Evolutionary conservation across 1,140 invertebrate species (phyloP), one percentile per base, ranked within the genome.

Genomic region (Pentalonia nigronervosa): DNA sequence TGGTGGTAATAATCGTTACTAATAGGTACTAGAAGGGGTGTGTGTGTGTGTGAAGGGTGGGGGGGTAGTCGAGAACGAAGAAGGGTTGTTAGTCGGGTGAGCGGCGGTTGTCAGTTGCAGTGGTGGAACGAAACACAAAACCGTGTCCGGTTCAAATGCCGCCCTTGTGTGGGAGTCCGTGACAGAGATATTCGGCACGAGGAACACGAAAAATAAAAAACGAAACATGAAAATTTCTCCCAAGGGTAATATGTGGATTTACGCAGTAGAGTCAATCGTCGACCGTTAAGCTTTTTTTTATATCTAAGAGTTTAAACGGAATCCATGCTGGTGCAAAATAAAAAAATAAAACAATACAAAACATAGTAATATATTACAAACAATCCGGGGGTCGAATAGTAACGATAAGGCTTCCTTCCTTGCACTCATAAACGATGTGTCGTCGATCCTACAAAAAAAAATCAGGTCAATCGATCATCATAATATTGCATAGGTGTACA

Each of bases 71-170:
- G 11, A 87, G 86, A 14, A 53, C 20, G 88, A 36, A 56, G 50
- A 86, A 86, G 88, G 88, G 88, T 56, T 89, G 11, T 89, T 30
- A 48, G 86, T 34, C 25, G 34, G 50, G 20, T 21, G 34, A 17
- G n/a, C 87, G 9, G 48, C 1, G 6, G 48, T 93, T 93, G 91
- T 93, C 91, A 93, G 91, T 93, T 93, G 34, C 91, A 93, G 20
- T 8, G n/a, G 34, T 48, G 30, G 41, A 6, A 89, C 21, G 36
- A 92, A 76, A n/a, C n/a, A 45, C 7, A 53, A 56, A 93, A 93
- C 34, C 48, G 7, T 56, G 34, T 92, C 67, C 90, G n/a, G 60
- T 50, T 36, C 20, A 30, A 34, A 76, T 81, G 17, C 25, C 17
- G 9, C 41, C 7, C 9, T 25, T 91, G 60, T 91, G 53, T 30